Percentiles rank a stretch among this genome's conserved stretches.
Evolutionary conservation across 1,140 invertebrate genomes (phyloP).

Genomic region (Zaprionus ornatus): DNA sequence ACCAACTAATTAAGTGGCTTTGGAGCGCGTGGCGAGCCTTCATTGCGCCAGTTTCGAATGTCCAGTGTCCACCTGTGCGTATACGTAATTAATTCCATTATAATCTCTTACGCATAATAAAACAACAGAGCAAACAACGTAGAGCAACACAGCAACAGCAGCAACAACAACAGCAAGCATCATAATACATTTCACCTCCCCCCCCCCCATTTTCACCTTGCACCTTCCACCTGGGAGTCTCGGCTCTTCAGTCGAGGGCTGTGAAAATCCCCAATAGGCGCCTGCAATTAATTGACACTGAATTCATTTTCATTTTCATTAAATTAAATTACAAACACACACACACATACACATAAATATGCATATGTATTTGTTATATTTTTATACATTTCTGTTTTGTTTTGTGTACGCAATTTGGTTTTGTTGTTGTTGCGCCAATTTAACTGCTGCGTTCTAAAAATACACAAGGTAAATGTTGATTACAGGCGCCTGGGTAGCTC

Average conservation of each 20-base stretch:
- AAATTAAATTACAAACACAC: conserved; percentile 54
- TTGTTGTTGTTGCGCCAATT: not conserved
- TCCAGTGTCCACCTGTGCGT: conserved; percentile 66
- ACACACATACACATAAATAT: not conserved
- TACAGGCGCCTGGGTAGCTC: conserved; percentile 7
- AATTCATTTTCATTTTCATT: conserved; percentile 55
- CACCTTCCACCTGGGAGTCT: not conserved
- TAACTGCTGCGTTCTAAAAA: conserved; percentile 33
- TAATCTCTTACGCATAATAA: conserved; percentile 80
- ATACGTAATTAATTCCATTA: conserved; percentile 81
- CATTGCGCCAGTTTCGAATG: conserved; percentile 9
- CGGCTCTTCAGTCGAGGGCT: conserved; percentile 3
- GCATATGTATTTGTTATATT: not conserved
- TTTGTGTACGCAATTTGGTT: conserved; percentile 11
- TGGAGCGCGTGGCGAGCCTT: conserved; percentile 18
- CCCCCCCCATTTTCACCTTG: not conserved
- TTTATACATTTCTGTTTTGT: conserved; percentile 7
- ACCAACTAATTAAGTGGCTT: conserved; percentile 64
- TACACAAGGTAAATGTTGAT: conserved; percentile 25
- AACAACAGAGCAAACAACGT: conserved; percentile 55
- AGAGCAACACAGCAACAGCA: conserved; percentile 9
- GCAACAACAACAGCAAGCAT: conserved; percentile 30
- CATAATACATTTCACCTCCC: conserved; percentile 41
- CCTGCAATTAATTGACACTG: conserved; percentile 69
- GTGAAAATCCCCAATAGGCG: conserved; percentile 33